phyloP scores from a whole-genome alignment of 2,113 vertebrate genomes.

The Phrynosoma platyrhinos region DNA sequence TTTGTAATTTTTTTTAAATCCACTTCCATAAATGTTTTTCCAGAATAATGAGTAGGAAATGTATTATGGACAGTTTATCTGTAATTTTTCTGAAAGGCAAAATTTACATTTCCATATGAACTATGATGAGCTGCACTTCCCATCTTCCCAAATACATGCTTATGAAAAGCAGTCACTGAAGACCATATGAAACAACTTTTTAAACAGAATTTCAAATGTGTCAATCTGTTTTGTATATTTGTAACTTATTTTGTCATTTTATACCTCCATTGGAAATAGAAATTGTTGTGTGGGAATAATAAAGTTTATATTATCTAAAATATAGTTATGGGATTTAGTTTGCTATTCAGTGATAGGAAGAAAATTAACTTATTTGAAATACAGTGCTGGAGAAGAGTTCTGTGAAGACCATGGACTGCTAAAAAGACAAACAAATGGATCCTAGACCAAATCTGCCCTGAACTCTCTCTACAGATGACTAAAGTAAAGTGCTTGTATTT shows the following conservation, averaged over 20 bases:
- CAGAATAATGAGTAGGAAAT: constrained; percentile 1
- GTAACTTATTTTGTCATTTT: constrained; percentile 1
- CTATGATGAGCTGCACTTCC: not conserved
- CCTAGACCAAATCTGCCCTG: too few species aligned
- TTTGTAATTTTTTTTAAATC: not conserved
- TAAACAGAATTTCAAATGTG: not conserved
- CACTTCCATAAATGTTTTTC: not conserved
- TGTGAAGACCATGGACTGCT: too few species aligned
- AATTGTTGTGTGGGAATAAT: not conserved
- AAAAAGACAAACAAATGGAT: too few species aligned
- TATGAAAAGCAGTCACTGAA: not conserved
- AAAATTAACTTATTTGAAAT: too few species aligned
- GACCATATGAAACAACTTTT: not conserved
- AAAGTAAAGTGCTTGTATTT: too few species aligned
- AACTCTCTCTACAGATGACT: too few species aligned
- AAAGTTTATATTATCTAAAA: constrained; percentile 9
- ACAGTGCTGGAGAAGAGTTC: too few species aligned
- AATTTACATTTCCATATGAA: not conserved
- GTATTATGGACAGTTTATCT: not conserved
- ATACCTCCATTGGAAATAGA: not conserved
- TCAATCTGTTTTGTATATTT: not conserved
- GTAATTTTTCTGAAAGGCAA: not conserved
- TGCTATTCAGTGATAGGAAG: too few species aligned
- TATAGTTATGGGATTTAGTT: not conserved
- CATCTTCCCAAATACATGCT: not conserved